These are phyloP conservation scores for Hoplodrina blanda DNA, from an alignment of 2,888 invertebrate species.

Conservation along the genomic window DNA sequence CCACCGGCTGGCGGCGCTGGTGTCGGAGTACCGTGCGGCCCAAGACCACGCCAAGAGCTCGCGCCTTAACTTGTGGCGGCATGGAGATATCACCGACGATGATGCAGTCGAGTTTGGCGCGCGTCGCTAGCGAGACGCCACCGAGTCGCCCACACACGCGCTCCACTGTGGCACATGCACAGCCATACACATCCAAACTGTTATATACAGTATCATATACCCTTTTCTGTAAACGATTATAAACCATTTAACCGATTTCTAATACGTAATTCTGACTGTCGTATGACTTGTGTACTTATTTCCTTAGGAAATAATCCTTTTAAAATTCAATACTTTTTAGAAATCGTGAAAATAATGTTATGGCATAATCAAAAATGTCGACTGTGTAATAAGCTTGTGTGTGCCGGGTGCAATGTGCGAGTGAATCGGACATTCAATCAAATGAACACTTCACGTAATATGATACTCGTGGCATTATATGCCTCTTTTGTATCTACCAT, in stretches of 20 bases:
- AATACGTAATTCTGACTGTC: slow-evolving; percentile 43
- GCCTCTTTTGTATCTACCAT: slow-evolving; percentile 62
- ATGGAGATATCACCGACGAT: slow-evolving; percentile 99
- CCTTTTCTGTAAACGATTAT: slow-evolving; percentile 72
- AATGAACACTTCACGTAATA: slow-evolving; percentile 53
- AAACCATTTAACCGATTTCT: slow-evolving; percentile 49
- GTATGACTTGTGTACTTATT: slow-evolving; percentile 43
- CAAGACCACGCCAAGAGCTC: slow-evolving; percentile 96
- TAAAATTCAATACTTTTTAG: slow-evolving; percentile 39
- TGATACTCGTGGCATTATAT: slow-evolving; percentile 58
- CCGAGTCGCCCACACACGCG: slow-evolving; percentile 69
- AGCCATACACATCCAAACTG: slow-evolving; percentile 71
- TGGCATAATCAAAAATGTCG: slow-evolving; percentile 37
- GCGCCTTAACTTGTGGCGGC: slow-evolving; percentile 98
- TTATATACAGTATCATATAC: slow-evolving; percentile 72
- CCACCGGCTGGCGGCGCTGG: slow-evolving; percentile 94
- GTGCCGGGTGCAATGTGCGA: slow-evolving; percentile 56
- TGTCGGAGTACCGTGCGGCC: slow-evolving; percentile 95
- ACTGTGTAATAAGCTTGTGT: slow-evolving; percentile 49
- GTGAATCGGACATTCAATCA: slow-evolving; percentile 42
- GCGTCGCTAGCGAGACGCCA: slow-evolving; percentile 82
- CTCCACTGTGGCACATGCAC: slow-evolving; percentile 77
- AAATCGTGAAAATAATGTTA: slow-evolving; percentile 53
- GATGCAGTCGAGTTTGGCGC: slow-evolving; percentile 92
- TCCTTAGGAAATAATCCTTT: slow-evolving; percentile 40